A percentile compares a stretch with the other conserved stretches of the same genome.
These are phyloP conservation scores for Biston stratarius DNA, from an alignment of 2,888 invertebrate genomes.

Conservation along the genomic window DNA sequence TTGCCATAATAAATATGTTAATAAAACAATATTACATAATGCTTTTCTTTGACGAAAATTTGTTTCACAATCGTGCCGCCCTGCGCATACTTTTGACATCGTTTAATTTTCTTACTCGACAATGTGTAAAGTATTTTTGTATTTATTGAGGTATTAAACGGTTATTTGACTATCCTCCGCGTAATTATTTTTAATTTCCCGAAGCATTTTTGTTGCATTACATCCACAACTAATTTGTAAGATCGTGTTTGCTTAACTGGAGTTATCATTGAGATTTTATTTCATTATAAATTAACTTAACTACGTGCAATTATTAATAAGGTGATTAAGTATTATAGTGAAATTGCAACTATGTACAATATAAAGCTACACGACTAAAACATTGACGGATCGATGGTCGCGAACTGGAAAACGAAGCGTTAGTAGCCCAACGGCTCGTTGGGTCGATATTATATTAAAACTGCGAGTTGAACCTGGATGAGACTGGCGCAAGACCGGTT, in stretches of 20 bases:
- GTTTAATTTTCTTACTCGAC: slow-evolving; percentile 21
- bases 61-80: slow-evolving; percentile 33
- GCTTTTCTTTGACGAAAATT: slow-evolving; percentile 40
- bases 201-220: slow-evolving; percentile 25
- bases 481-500: too few relatives aligned
- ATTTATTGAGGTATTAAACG: slow-evolving; percentile 21
- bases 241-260: not conserved
- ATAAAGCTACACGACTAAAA: too few relatives aligned
- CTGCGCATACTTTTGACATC: slow-evolving; percentile 29
- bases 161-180: slow-evolving; percentile 13
- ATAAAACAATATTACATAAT: slow-evolving; percentile 48
- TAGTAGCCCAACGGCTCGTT: too few relatives aligned
- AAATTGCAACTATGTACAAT: too few relatives aligned
- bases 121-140: slow-evolving; percentile 13
- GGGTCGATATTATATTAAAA: too few relatives aligned
- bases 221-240: slow-evolving; percentile 4
- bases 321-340: not conserved
- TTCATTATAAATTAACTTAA: not conserved
- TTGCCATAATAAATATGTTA: slow-evolving; percentile 51
- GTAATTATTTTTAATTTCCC: slow-evolving; percentile 15
- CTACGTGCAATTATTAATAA: not conserved
- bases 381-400: too few relatives aligned
- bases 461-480: too few relatives aligned
- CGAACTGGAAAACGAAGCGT: too few relatives aligned
- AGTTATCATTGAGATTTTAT: not conserved